Conservation (phyloP, 2,113 vertebrate species). For the Prinia subflava region DNA sequence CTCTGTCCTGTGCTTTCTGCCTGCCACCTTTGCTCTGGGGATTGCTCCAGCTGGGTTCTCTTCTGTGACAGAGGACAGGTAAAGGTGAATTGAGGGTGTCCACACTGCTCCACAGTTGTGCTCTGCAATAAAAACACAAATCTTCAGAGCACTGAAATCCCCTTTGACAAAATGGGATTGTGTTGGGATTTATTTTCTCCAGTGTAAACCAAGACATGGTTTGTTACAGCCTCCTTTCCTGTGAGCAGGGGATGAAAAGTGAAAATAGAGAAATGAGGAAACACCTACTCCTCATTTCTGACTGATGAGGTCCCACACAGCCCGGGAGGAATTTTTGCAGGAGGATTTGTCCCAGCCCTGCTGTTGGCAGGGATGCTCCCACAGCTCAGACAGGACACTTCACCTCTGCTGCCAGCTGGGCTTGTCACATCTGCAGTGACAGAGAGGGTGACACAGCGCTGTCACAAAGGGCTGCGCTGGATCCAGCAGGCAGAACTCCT, state of each 20-base stretch:
- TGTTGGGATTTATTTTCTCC: not conserved
- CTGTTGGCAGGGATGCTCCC: not conserved
- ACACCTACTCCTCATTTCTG: not conserved
- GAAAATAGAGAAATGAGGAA: not conserved
- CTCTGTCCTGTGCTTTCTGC: not conserved
- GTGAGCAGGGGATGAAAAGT: not conserved
- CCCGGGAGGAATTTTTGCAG: not conserved
- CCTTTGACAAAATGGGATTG: not conserved
- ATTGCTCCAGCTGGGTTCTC: not conserved
- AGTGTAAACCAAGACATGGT: not conserved
- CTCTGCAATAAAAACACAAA: not conserved
- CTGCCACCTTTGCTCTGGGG: not conserved
- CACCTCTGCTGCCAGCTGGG: not conserved
- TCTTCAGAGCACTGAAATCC: not conserved
- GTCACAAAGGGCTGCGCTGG: not conserved
- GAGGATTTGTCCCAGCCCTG: not conserved
- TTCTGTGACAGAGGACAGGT: not conserved
- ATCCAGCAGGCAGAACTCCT: not conserved
- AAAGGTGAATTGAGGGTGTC: not conserved
- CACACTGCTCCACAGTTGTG: not conserved
- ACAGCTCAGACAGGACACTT: not conserved
- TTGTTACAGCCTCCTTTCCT: not conserved
- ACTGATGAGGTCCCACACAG: not conserved
- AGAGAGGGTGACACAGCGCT: not conserved
- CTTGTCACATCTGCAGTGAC: not conserved